Evolutionary conservation across 2,888 invertebrate species (phyloP), one percentile per base, ranked within the genome.

Genomic region (Apodemia mormo): DNA sequence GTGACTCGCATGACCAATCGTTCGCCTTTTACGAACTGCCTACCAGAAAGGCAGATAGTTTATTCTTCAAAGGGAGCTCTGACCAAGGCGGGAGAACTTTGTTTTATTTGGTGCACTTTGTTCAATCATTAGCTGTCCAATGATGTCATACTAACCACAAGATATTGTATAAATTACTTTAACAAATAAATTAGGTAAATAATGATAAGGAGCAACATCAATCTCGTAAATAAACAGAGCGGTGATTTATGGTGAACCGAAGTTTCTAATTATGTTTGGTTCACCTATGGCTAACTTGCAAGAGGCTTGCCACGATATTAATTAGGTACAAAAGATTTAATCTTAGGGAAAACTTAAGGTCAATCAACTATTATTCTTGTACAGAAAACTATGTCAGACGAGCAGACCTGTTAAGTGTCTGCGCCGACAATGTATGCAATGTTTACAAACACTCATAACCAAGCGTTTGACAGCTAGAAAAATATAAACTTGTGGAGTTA

Each of bases 381-480:
- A 33, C 29, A 30, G 30, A 58, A 61, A 61, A 61, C 30, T 33
- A 14, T 61, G 61, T 33, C 61, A 61, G 61, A 61, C 61, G 61
- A 30, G 8, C 33, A 61, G 61, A 61, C 61, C 61, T 30, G 61
- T 33, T 61, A 61, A 33, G 61, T 61, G 33, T 30, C 30, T 61
- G 30, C 10, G 14, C 61, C 61, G 61, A 33, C 61, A 61, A 33
- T 33, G 61, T 33, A 30, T 61, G 61, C 61, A 61, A 61, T 61
- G 61, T 61, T 61, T 61, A 61, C 61, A 61, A 61, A 33, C 30
- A 61, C 30, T 61, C 30, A 33, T 61, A 61, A 61, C 61, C 30
- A 61, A 61, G 61, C 14, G 33, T 33, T 61, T 61, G 58, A 30
- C 29, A 30, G 30, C 33, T 29, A 14, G 30, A 61, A 61, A 30